These are phyloP conservation scores for Pachycephus smyrnensis DNA, from an alignment of 2,888 invertebrate genomes.

Conservation along the genomic window DNA sequence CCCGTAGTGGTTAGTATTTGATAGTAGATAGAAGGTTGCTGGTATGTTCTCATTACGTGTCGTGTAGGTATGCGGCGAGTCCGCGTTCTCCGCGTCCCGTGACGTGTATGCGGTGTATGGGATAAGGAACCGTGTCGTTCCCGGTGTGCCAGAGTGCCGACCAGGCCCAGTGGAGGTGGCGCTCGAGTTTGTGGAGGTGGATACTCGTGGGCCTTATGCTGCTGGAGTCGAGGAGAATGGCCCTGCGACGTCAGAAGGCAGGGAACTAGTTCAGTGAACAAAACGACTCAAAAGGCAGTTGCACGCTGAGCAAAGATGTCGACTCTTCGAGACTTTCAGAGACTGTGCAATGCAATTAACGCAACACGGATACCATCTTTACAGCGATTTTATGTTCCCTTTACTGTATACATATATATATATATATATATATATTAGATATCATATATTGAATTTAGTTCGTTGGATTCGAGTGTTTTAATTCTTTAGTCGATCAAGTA, in stretches of 20 bases:
- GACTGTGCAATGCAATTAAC: background rate
- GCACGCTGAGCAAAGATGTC: constrained; percentile 47
- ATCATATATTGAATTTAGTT: background rate
- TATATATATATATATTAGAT: background rate
- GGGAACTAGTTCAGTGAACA: constrained; percentile 67
- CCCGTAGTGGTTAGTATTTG: constrained; percentile 52
- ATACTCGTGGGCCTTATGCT: constrained; percentile 34
- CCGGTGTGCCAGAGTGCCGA: background rate
- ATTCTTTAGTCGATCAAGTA: background rate
- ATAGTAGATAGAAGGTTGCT: constrained; percentile 60
- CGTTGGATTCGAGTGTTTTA: background rate
- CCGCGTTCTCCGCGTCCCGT: constrained; percentile 17
- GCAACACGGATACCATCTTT: background rate
- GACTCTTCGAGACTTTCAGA: background rate
- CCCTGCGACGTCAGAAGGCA: constrained; percentile 47
- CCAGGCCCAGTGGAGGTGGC: constrained; percentile 18
- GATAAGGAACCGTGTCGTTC: constrained; percentile 29
- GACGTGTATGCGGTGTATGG: constrained; percentile 27
- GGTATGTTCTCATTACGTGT: constrained; percentile 67
- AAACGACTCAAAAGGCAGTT: constrained; percentile 56
- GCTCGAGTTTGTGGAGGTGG: constrained; percentile 19
- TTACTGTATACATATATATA: background rate
- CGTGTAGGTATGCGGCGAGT: constrained; percentile 61
- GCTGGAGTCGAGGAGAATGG: constrained; percentile 33
- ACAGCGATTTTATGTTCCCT: background rate